These are phyloP conservation scores for Damaliscus lunatus DNA, from an alignment of 2,113 vertebrate genomes.

Conservation along the genomic window DNA sequence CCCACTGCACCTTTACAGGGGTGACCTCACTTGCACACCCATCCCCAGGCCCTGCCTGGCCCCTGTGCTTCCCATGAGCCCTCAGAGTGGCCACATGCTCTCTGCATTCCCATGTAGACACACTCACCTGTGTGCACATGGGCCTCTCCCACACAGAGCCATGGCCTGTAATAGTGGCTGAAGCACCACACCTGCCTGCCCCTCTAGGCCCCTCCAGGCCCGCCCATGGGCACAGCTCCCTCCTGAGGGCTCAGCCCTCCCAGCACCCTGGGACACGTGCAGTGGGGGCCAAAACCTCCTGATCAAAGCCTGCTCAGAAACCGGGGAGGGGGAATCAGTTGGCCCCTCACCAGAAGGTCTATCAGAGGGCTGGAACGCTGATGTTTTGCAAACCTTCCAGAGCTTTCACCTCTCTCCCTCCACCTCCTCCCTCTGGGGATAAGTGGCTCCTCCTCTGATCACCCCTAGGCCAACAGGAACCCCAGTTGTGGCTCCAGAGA, in stretches of 20 bases:
- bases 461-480: neutral
- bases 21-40: rapidly evolving
- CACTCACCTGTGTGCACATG: rapidly evolving
- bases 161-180: rapidly evolving
- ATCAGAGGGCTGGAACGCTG: neutral
- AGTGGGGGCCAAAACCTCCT: too few species aligned
- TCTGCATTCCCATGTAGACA: rapidly evolving
- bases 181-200: neutral
- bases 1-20: neutral
- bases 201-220: neutral
- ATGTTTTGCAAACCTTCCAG: neutral
- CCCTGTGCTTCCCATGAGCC: neutral
- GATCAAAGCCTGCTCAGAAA: too few species aligned
- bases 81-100: rapidly evolving
- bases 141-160: rapidly evolving
- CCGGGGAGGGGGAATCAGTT: rapidly evolving
- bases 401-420: neutral
- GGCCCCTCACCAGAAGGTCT: rapidly evolving
- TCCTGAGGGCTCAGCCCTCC: neutral
- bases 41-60: rapidly evolving
- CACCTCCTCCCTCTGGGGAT: too few species aligned
- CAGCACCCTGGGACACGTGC: neutral
- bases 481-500: rapidly evolving
- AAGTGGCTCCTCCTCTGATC: neutral
- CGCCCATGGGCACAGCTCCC: rapidly evolving